A percentile compares a stretch with the other conserved stretches of the same genome.
phyloP scores from a whole-genome alignment of 1,140 invertebrate species.

The Monomorium pharaonis region DNA sequence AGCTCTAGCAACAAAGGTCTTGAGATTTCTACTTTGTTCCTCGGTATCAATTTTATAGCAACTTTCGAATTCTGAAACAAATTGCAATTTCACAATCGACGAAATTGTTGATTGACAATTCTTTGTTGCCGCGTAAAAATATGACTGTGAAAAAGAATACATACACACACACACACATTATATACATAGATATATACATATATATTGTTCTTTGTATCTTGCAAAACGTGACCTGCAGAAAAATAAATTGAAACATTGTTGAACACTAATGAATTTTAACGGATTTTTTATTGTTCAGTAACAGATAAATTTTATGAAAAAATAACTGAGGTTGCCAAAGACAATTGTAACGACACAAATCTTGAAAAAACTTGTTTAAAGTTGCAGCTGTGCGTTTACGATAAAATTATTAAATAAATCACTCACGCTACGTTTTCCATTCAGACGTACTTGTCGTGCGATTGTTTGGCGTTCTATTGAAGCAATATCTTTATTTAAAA shows the following conservation, averaged over 20 bases:
- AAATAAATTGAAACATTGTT: constrained; percentile 12
- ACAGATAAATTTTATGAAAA: neutral
- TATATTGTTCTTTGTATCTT: neutral
- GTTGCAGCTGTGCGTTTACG: neutral
- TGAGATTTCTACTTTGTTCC: constrained; percentile 92
- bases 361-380: constrained; percentile 3
- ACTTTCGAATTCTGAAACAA: constrained; percentile 88
- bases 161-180: too few relatives aligned
- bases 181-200: neutral
- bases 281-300: neutral
- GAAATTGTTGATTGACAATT: neutral
- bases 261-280: neutral
- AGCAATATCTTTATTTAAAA: neutral
- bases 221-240: neutral
- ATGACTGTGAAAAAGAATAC: neutral
- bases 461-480: constrained; percentile 4
- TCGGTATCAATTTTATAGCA: constrained; percentile 94
- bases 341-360: neutral
- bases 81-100: constrained; percentile 17
- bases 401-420: neutral
- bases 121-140: neutral
- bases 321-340: neutral
- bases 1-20: constrained; percentile 94
- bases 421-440: neutral
- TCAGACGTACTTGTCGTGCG: neutral